Evolutionary conservation across 2,797 vertebrate species (phyloP), one percentile per base, ranked within the genome.

Genomic region (Cyclura pinguis): DNA sequence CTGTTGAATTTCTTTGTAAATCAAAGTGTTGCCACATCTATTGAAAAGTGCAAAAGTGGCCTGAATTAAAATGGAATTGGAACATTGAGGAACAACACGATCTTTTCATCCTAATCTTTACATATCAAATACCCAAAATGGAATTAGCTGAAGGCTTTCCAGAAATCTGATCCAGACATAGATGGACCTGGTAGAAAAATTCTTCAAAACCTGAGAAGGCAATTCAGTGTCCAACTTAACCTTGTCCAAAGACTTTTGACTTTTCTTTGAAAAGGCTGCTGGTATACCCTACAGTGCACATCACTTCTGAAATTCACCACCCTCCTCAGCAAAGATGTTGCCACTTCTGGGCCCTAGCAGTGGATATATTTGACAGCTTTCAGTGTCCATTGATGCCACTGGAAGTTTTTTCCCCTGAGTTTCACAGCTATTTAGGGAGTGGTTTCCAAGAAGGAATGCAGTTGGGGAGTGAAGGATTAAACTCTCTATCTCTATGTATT

Each of bases 1-100:
- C 94, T 92, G 91, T 87, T 92, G 89, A 94, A 76, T 91, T 95
- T 92, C 91, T 69, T 84, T 47, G 73, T 84, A 93, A 83, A 88
- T 1, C 62, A n/a, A 95, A 92, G 86, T 89, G 90, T 73, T 92
- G 89, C 67, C 89, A 93, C 0, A 0, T 64, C 93, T 92, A 93
- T 95, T 95, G 22, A 47, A 88, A 80, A 94, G 76, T 90, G 86
- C 69, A 93, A 72, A 0, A 0, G 2, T 88, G 52, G 80, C 57
- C 78, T 93, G 88, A 91, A 92, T 94, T 93, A 85, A 91, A 0
- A 92, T 0, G 0, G 72, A 81, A 90, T 93, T 18, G 20, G 74
- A 91, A 83, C 55, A 77, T 6, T 35, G 89, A 93, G 85, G 16
- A 93, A 35, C 55, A 90, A 47, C 57, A 78, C 22, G 5, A 69